Base-by-base conservation (phyloP, 2,113 vertebrate genomes). In the Amphiprion percula region DNA sequence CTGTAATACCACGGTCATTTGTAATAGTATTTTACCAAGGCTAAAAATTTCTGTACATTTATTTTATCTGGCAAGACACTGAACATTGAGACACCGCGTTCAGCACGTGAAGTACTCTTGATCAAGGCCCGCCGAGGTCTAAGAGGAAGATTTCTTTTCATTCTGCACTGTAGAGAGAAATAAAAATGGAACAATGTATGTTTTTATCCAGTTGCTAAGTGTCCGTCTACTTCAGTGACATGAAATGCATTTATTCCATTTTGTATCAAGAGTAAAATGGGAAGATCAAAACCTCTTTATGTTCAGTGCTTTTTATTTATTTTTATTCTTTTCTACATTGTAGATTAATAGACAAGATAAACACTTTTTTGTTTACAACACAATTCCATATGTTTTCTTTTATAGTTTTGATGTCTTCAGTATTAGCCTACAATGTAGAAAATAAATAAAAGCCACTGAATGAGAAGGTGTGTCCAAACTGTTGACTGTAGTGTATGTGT, bases 1-100 rank as follows among this genome's bases (percentile, higher is more conserved):
- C 61, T 30, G 50, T 56, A 39, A 58, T 63, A 68, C 44, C 49
- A 19, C 14, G 52, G 10, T 50, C 44, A 19, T 53, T 67, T 58
- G 49, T 17, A n/a, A 21, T 44, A 49, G 10, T 68, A 33, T 15
- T 62, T 62, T 21, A 67, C 41, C 26, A 10, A 3, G 5, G 10
- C 24, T 37, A 39, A 12, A 68, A 0, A 2, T 37, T 33, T 30
- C 16, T 72, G 41, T 76, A n/a, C n/a, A 47, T 79, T 76, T n/a
- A 77, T 79, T 79, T 67, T 24, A 63, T 37, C 56, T 64, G 49
- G 46, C 33, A 49, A 74, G 58, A 10, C 11, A 54, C 12, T 30
- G 15, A 33, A 26, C 11, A 11, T 6, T n/a, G 62, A 61, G 30
- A 53, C 41, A 23, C 21, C 39, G 19, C 8, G 30, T 39, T 52